Evolutionary conservation across 2,888 invertebrate species (phyloP), one percentile per base, ranked within the genome.

Genomic region (Diabrotica balteata): DNA sequence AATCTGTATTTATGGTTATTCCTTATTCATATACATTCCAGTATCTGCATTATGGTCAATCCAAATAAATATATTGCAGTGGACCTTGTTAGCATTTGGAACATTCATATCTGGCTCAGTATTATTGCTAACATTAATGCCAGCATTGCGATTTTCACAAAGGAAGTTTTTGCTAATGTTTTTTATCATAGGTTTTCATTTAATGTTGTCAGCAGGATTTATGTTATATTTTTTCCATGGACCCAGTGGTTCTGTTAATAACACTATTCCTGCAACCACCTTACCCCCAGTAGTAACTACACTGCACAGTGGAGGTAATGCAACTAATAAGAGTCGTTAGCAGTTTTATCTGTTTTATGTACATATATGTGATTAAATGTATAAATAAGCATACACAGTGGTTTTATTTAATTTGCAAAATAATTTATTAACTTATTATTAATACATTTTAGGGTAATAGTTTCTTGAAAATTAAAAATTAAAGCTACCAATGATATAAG

Each of bases 1-100:
- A 8, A 89, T 98, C 80, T 97, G 97, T 82, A 88, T 97, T 8
- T 98, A 98, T 80, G 98, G 98, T 8, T 98, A 98, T 84, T 97
- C 97, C 0, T 86, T 98, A 55, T 90, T 95, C 46, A 94, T 97
- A 79, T 98, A 96, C 85, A 90, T 98, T 79, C 98, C 98, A 6
- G 93, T 96, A 8, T 94, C 97, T 4, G 90, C 97, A 72, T 86
- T 98, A 51, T 97, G 97, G 96, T 91, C 95, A 0, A 93, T 98
- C 77, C 93, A 92, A 83, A 87, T 90, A 63, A 78, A 74, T 32
- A 90, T 93, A 88, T 86, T 98, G 45, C 96, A 96, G 79, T 98
- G 97, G 97, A 80, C 91, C 7, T 86, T 98, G 58, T 94, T 96
- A 0, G 84, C 93, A 49, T 85, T 92, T 75, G 96, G 94, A 0